A percentile compares a stretch with the other conserved stretches of the same genome.
phyloP scores from a whole-genome alignment of 2,888 invertebrate species.

The Macrosoma leucophasiata region DNA sequence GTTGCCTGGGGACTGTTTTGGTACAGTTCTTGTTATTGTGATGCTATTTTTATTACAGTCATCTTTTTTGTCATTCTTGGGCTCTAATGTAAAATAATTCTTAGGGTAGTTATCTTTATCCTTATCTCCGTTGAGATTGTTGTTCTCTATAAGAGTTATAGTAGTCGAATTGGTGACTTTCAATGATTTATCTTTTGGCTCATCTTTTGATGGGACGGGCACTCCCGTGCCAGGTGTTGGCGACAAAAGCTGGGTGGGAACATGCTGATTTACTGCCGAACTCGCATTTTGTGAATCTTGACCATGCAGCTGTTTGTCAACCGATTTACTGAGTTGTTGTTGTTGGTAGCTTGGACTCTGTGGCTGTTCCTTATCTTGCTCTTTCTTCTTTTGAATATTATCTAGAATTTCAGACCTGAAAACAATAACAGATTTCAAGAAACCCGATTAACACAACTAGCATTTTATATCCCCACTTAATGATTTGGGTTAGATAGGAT shows the following conservation, averaged over 20 bases:
- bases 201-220: constrained; percentile 48
- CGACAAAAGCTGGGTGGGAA: constrained; percentile 53
- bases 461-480: too few relatives aligned
- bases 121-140: constrained; percentile 50
- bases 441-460: too few relatives aligned
- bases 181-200: constrained; percentile 59
- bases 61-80: constrained; percentile 66
- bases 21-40: constrained; percentile 60
- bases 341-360: constrained; percentile 47
- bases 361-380: constrained; percentile 54
- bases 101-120: constrained; percentile 60
- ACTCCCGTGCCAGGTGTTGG: constrained; percentile 46
- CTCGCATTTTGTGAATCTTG: constrained; percentile 43
- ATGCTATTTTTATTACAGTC: constrained; percentile 69
- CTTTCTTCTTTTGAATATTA: constrained; percentile 73
- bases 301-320: constrained; percentile 42
- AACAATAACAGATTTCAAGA: constrained; percentile 25
- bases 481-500: too few relatives aligned
- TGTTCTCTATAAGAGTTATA: constrained; percentile 62
- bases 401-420: constrained; percentile 79
- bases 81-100: constrained; percentile 63
- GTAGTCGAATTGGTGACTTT: constrained; percentile 66
- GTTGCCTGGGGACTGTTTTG: constrained; percentile 51
- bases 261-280: constrained; percentile 56
- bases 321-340: constrained; percentile 42